Base-by-base conservation (phyloP, 2,888 invertebrate species). In the Drosophila affinis region DNA sequence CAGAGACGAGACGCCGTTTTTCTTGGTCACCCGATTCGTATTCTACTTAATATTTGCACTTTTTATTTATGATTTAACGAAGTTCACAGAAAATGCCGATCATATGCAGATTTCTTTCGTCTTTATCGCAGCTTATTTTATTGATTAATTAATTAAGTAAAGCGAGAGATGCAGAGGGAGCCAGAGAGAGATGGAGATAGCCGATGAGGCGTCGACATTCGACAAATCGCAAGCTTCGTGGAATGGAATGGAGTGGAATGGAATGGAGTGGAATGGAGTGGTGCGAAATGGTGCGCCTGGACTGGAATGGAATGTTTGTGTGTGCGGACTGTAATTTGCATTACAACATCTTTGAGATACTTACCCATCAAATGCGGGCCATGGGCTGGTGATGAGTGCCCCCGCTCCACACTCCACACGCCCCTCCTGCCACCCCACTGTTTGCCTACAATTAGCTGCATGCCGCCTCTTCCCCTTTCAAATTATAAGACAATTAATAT, bases 401-500 rank as follows among this genome's bases (percentile, higher is more conserved):
- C 39, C 39, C 10, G n/a, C 46, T 34, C 53, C 32, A 21, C 24
- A 1, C 24, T 5, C 24, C 24, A 24, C 24, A 24, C 24, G 3
- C 21, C 3, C 24, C 24, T 5, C 24, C 24, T 1, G 5, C 24
- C 4, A 4, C 24, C 4, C 24, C 24, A 24, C 4, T 24, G 68
- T 73, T 69, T 63, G 77, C 45, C 61, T 72, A 62, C 75, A 69
- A 69, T 75, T 80, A 68, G 62, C 46, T 63, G 60, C 61, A 72
- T 49, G 76, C 64, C 72, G 64, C 48, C 56, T 76, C 76, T 63
- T 62, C 64, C 39, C 39, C 14, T 72, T 75, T 75, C 72, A 79
- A 54, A 79, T 82, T 88, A 74, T 76, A 69, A 86, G 80, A 76
- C 81, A 81, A 82, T 85, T 65, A 86, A 74, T 55, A 76, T 74